Base-by-base conservation (phyloP, 2,888 invertebrate genomes). In the Limulus polyphemus region DNA sequence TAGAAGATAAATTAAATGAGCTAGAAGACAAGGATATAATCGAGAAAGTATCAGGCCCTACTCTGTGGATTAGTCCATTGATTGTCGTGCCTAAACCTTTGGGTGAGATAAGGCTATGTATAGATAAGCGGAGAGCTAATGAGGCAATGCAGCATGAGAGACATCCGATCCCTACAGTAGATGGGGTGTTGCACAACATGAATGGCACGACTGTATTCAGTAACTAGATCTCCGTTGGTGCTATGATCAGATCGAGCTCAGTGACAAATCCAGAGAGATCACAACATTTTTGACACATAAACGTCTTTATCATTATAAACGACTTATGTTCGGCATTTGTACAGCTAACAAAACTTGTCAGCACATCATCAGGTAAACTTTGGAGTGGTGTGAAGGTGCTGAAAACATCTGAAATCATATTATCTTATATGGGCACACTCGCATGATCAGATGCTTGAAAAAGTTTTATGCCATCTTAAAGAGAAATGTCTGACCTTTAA, bases 241-340 rank as follows among this genome's bases (percentile, higher is more conserved):
- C 1, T 76, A 73, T 64, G 75, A 76, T 65, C 75, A 76, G 62
- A 61, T 76, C 2, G 72, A 73, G 62, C 65, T 77, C 14, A 60
- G 70, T 16, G 65, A 68, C 49, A 67, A 72, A 12, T 74, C 73
- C 0, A 63, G 73, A 62, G 65, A 67, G n/a, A 71, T 76, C 12
- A 76, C 76, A 52, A 75, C 74, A 7, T 77, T 77, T 63, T 72
- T 73, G 9, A 75, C 75, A 5, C 69, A 69, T 17, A 68, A 67
- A 50, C 75, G 75, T 0, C 58, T 77, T 12, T 75, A 63, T 61
- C 63, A 74, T 47, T 78, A 59, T 14, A 46, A 52, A 59, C 5
- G 51, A 55, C 9, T 16, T 14, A 51, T 16, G 14, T 13, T 59
- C 12, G 52, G 11, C 55, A 14, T 51, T 32, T 32, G 46, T 48